phyloP scores from a whole-genome alignment of 2,113 vertebrate genomes.

The Pampusana beccarii region DNA sequence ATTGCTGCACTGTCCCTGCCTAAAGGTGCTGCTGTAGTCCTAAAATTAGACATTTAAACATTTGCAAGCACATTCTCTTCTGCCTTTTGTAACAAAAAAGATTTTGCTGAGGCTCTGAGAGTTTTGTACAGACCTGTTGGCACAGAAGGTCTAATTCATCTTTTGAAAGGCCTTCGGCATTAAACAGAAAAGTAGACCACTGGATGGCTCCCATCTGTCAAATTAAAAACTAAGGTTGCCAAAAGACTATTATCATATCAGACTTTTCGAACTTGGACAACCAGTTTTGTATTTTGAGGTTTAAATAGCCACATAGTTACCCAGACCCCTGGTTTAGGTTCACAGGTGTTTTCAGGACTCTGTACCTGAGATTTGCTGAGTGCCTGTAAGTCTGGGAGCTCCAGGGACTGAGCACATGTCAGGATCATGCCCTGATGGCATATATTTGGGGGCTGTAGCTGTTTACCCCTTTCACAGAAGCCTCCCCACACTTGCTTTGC shows the following conservation, averaged over 20 bases:
- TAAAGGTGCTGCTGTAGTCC: neutral
- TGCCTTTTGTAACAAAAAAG: neutral
- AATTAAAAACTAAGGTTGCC: constrained; percentile 19
- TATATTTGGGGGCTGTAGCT: neutral
- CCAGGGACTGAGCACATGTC: constrained; percentile 44
- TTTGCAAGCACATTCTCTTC: constrained; percentile 5
- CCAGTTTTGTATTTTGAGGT: neutral
- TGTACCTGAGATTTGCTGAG: constrained; percentile 29
- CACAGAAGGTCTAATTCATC: neutral
- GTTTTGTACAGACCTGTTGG: constrained; percentile 11
- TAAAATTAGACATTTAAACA: constrained; percentile 25
- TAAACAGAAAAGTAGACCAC: neutral
- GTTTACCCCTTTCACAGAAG: neutral
- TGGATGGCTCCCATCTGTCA: neutral
- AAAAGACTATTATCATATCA: neutral
- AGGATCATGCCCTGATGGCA: neutral
- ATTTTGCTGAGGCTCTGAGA: neutral
- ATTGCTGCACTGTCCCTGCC: neutral
- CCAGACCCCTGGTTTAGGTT: neutral
- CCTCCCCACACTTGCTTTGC: neutral
- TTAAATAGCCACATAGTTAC: neutral
- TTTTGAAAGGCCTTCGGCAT: constrained; percentile 11
- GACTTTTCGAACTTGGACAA: neutral
- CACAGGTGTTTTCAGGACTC: constrained; percentile 3
- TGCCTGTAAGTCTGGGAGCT: constrained; percentile 12